phyloP scores from a whole-genome alignment of 1,140 invertebrate species.

The Drosophila cardini region DNA sequence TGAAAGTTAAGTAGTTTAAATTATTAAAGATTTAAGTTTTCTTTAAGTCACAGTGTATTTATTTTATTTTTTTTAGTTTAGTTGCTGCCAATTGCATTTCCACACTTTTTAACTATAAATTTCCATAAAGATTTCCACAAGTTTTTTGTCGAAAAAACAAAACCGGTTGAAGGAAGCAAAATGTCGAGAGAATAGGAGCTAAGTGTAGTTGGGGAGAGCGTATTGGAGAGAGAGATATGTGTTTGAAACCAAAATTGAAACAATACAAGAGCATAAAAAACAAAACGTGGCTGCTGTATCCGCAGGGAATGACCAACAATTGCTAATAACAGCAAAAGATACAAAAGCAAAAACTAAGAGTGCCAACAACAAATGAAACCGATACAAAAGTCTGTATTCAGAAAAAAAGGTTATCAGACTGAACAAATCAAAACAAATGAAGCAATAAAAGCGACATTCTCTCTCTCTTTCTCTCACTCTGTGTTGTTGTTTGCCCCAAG shows the following conservation, averaged over 20 bases:
- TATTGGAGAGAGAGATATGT: not conserved
- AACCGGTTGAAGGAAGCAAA: constrained; percentile 38
- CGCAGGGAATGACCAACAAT: constrained; percentile 80
- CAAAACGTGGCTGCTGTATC: constrained; percentile 52
- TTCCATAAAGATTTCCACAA: constrained; percentile 38
- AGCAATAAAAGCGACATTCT: constrained; percentile 75
- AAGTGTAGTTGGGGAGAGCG: not conserved
- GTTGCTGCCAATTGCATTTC: constrained; percentile 7
- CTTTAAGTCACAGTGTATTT: not conserved
- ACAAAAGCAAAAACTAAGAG: constrained; percentile 46
- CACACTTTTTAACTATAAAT: not conserved
- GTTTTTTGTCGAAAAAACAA: constrained; percentile 41
- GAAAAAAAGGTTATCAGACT: constrained; percentile 78
- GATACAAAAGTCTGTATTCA: constrained; percentile 18
- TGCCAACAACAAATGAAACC: constrained; percentile 15
- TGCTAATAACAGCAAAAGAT: constrained; percentile 59
- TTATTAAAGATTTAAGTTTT: too few species aligned
- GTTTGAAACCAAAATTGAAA: constrained; percentile 54
- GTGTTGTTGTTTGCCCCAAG: constrained; percentile 59
- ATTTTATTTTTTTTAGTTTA: not conserved
- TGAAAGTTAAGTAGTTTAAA: too few species aligned
- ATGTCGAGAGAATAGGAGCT: constrained; percentile 28
- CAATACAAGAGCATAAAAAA: constrained; percentile 60
- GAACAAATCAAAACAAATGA: constrained; percentile 81
- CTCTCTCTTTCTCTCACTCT: constrained; percentile 45